Evolutionary conservation across 2,113 vertebrate genomes (phyloP).

Genomic region (Limnothrissa miodon): DNA sequence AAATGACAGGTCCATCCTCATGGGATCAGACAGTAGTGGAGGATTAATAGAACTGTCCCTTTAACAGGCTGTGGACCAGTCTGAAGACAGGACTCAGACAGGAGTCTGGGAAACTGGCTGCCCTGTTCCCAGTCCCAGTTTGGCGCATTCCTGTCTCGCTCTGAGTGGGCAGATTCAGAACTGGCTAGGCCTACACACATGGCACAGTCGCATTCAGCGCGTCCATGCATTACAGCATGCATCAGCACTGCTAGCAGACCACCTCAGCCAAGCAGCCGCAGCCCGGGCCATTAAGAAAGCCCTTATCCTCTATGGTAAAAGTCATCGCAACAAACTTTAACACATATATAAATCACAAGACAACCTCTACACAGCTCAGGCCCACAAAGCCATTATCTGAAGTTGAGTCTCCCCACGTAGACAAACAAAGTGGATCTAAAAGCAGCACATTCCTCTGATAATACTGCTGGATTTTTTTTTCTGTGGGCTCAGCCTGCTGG

Average conservation of each 20-base stretch:
- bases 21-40: background rate
- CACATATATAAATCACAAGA: background rate
- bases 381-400: background rate
- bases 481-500: conserved; percentile 21
- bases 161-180: conserved; percentile 36
- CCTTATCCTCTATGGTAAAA: background rate
- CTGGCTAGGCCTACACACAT: conserved; percentile 4
- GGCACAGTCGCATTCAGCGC: background rate
- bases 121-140: conserved; percentile 24
- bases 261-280: background rate
- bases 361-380: background rate
- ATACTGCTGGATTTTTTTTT: conserved; percentile 46
- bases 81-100: conserved; percentile 56
- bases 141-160: conserved; percentile 60
- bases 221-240: conserved; percentile 2
- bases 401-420: background rate
- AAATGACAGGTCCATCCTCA: background rate
- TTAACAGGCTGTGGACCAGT: conserved; percentile 31
- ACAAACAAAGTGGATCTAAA: conserved; percentile 44
- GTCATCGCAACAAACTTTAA: background rate
- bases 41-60: background rate
- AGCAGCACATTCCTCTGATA: conserved; percentile 59
- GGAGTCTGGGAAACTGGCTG: conserved; percentile 36
- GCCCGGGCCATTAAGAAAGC: background rate
- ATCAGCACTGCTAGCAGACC: background rate